Percentiles rank a stretch among this genome's conserved stretches.
phyloP scores from a whole-genome alignment of 2,888 invertebrate species.

The Uloborus plumipes region DNA sequence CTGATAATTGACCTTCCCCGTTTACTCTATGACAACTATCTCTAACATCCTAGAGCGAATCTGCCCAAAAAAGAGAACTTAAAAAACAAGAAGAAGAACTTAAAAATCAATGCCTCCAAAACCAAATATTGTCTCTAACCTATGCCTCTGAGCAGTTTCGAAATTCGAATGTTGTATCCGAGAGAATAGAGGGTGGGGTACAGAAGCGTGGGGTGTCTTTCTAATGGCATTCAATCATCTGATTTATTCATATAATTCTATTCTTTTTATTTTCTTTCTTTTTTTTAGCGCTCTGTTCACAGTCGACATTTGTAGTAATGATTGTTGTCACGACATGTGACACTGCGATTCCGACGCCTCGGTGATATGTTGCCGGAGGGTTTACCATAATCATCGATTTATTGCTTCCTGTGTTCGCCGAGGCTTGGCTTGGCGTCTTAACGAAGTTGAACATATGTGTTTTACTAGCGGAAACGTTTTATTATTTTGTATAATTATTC shows the following conservation, averaged over 20 bases:
- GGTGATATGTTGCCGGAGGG: not conserved
- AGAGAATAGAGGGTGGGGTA: not conserved
- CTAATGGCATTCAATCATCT: conserved; percentile 60
- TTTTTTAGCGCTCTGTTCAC: conserved; percentile 14
- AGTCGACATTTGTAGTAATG: conserved; percentile 50
- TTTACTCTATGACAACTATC: no score
- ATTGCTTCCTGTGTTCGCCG: no score
- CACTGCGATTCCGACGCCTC: conserved; percentile 18
- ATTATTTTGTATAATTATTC: no score
- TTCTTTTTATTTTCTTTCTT: conserved; percentile 19
- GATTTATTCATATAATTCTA: conserved; percentile 53
- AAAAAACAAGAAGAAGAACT: not conserved
- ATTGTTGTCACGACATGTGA: conserved; percentile 44
- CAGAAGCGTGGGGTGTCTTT: conserved; percentile 1
- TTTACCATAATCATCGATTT: no score
- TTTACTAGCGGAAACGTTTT: no score
- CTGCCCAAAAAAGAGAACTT: no score
- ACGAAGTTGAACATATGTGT: no score
- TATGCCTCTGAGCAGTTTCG: not conserved
- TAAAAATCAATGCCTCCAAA: not conserved
- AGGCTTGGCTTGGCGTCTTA: no score
- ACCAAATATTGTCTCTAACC: conserved; percentile 4
- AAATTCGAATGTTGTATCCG: conserved; percentile 1
- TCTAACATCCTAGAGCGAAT: no score
- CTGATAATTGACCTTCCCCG: no score